Evolutionary conservation across 2,888 invertebrate genomes (phyloP).

Genomic region (Clitarchus hookeri): DNA sequence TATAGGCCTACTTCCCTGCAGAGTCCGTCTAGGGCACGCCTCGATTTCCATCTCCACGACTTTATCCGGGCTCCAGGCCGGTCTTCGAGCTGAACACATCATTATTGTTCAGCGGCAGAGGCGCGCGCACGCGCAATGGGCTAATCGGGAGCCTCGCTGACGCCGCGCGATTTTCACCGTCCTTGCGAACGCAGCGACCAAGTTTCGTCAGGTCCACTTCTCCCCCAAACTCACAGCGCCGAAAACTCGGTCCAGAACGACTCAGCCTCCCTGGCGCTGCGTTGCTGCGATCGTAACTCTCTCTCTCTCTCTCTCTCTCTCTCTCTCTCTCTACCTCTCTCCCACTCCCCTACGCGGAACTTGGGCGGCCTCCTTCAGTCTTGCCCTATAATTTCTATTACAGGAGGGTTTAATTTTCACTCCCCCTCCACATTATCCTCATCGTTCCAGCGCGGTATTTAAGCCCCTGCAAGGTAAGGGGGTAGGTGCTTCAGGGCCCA

Average conservation of each 20-base stretch:
- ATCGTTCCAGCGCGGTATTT: not conserved
- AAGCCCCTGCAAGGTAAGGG: not conserved
- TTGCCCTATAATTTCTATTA: slow-evolving; percentile 31
- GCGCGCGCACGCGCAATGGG: too few species aligned
- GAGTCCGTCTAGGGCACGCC: too few species aligned
- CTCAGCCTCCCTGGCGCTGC: not conserved
- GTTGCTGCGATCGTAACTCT: not conserved
- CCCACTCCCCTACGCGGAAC: not conserved
- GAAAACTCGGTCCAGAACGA: not conserved
- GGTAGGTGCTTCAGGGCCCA: not conserved
- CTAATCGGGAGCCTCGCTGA: too few species aligned
- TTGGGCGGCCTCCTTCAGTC: slow-evolving; percentile 16
- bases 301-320: slow-evolving; percentile 4
- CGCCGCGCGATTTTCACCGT: not conserved
- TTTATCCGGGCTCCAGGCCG: too few species aligned
- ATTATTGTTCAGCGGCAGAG: too few species aligned
- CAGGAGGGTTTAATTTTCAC: slow-evolving; percentile 16
- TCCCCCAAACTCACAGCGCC: not conserved
- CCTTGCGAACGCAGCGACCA: not conserved
- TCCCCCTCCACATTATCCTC: slow-evolving; percentile 24
- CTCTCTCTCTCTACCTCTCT: too few species aligned
- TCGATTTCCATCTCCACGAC: too few species aligned
- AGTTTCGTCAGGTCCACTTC: not conserved
- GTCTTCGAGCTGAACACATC: too few species aligned
- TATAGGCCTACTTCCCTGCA: too few species aligned